Base-by-base conservation (phyloP, 2,113 vertebrate genomes). In the Apeltes quadracus region DNA sequence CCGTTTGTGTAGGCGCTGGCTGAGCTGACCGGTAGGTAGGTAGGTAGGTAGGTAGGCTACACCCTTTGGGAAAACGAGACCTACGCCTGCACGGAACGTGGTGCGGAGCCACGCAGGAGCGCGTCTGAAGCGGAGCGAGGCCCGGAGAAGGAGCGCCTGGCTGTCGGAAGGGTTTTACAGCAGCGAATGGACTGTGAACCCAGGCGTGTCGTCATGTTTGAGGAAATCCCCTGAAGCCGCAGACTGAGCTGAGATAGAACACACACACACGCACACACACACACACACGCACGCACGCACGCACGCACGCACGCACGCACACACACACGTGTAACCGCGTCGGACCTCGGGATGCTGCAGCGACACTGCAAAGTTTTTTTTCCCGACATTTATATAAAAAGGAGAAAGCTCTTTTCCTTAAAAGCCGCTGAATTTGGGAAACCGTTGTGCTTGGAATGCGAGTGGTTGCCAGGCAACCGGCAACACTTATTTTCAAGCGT, bases 191-290 rank as follows among this genome's bases (percentile, higher is more conserved):
- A 57, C 68, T 39, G 5, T 43, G 65, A 70, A 3, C 11, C 18
- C 9, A 69, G 74, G 54, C 16, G 69, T 55, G 78, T 59, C 62
- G 0, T 14, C 6, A 18, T 69, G 53, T 41, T 72, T 41, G 0
- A 13, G 48, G 65, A 69, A 82, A 81, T 74, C 76, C 64, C 77
- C 69, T 43, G 5, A 20, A 32, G 34, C 7, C 71, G 32, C 39
- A 10, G 23, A 27, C 44, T 7, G 20, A 22, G 44, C 18, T 1
- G 44, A 20, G 44, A 11, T 16, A 4, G 39, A 43, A 44, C 7
- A 23, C 7, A 46, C 12, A 41, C 41, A 15, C 23, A 54, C 27
- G 69, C 2, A 48, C n/a, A 62, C 11, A 58, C 11, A 61, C 32
- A 34, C 32, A 46, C 7, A 25, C 7, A 53, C 12, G 41, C 41